Base-by-base conservation (phyloP, 1,140 invertebrate species). In the Nephila pilipes region DNA sequence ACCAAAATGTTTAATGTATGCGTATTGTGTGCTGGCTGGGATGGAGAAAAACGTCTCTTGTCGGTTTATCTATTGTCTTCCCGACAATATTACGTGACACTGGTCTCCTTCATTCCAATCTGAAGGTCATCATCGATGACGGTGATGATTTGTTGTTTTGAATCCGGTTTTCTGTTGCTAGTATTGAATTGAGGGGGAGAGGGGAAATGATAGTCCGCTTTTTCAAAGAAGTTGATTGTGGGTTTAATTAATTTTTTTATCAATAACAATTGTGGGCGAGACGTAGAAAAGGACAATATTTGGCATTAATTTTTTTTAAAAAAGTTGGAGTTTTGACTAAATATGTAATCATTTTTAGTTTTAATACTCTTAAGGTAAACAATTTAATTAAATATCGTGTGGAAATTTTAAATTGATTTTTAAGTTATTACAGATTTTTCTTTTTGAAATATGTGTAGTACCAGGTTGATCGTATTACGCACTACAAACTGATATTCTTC, bases 61-160 rank as follows among this genome's bases (percentile, higher is more conserved):
- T 55, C 14, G 18, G 14, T 8, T n/a, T 79, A 16, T 57, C 54
- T 29, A 83, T 83, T 83, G 81, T 83, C 12, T 46, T 83, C n/a
- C 20, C 38, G 46, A 75, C 69, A 75, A 32, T 75, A 36, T 75
- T 75, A 75, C 54, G 38, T 83, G 81, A 83, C 81, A 83, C 4
- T 55, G n/a, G 38, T 55, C 8, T 55, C 54, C 81, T 83, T 83
- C 81, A 16, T 29, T 55, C n/a, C 81, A 75, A 75, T 57, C 54
- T 83, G 38, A 83, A 83, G 81, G 81, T 83, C 81, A 55, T n/a
- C 38, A 32, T 75, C 69, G 69, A 75, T 75, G 69, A 75, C 22
- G 58, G 20, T 32, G 81, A 83, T 54, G 25, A 83, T 83, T 83
- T 83, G 54, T 83, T 57, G 46, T 83, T 83, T 55, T 22, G 36